These are phyloP conservation scores for Melanostoma scalare DNA, from an alignment of 2,888 invertebrate species.

Conservation along the genomic window DNA sequence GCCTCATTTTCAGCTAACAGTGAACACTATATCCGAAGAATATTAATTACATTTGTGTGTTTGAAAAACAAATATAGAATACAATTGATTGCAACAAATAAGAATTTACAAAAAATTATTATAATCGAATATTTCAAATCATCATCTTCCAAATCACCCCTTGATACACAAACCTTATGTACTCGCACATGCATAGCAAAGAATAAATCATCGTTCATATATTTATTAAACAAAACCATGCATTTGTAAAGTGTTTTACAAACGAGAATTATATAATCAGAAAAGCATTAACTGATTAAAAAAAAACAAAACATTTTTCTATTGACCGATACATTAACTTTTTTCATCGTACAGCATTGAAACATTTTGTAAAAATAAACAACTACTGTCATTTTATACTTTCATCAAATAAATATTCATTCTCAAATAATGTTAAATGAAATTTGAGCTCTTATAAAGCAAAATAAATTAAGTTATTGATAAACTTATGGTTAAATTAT, in stretches of 20 bases:
- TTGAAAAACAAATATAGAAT: conserved; percentile 17
- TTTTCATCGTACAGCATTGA: not conserved
- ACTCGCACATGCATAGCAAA: conserved; percentile 24
- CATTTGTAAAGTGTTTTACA: conserved; percentile 21
- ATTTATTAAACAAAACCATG: conserved; percentile 1
- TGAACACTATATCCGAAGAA: no score
- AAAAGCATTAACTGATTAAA: conserved; percentile 10
- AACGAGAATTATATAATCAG: conserved; percentile 1
- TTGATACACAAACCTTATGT: conserved; percentile 26
- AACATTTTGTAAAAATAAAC: conserved; percentile 17
- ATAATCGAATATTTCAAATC: conserved; percentile 46
- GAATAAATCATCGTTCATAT: not conserved
- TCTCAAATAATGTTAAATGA: conserved; percentile 7
- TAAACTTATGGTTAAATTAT: conserved; percentile 10
- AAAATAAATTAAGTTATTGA: conserved; percentile 8
- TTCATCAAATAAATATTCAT: conserved; percentile 19
- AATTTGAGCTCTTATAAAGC: conserved; percentile 44
- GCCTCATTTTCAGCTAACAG: no score
- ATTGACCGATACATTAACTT: conserved; percentile 23
- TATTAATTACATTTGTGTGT: conserved; percentile 15
- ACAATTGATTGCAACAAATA: conserved; percentile 38
- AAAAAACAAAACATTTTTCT: conserved; percentile 44
- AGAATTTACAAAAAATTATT: conserved; percentile 22
- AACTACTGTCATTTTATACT: conserved; percentile 53
- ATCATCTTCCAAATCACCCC: conserved; percentile 55